phyloP scores from a whole-genome alignment of 2,113 vertebrate genomes.

The Dasyornis broadbenti region DNA sequence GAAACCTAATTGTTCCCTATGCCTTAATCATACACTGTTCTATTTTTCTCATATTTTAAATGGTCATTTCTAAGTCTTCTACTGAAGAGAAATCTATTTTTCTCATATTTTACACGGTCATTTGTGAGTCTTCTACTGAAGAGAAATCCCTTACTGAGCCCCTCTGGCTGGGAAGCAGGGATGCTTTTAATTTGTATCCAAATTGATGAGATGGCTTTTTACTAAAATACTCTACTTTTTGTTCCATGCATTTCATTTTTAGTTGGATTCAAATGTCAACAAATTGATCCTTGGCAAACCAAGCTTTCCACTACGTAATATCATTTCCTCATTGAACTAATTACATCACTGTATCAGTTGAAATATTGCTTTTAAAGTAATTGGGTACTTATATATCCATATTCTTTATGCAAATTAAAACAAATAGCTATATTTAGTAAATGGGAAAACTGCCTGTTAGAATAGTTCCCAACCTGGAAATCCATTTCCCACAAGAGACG shows the following conservation, averaged over 20 bases:
- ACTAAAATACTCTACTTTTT: background rate
- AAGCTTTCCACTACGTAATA: slow-evolving; percentile 42
- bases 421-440: slow-evolving; percentile 25
- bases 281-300: slow-evolving; percentile 68
- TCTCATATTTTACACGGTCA: background rate
- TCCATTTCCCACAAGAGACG: background rate
- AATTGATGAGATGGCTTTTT: slow-evolving; percentile 11
- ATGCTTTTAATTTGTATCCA: background rate
- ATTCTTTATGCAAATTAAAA: slow-evolving; percentile 71
- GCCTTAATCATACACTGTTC: background rate
- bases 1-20: background rate
- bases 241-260: background rate
- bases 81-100: background rate
- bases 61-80: background rate
- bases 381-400: slow-evolving; percentile 57
- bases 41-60: background rate
- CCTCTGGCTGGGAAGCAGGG: background rate
- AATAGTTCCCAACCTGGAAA: background rate
- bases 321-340: slow-evolving; percentile 51
- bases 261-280: slow-evolving; percentile 42
- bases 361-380: slow-evolving; percentile 71
- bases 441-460: background rate
- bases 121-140: background rate
- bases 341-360: slow-evolving; percentile 47
- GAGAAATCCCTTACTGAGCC: background rate